Evolutionary conservation across 2,113 vertebrate species (phyloP).

Genomic region (Progne subis): DNA sequence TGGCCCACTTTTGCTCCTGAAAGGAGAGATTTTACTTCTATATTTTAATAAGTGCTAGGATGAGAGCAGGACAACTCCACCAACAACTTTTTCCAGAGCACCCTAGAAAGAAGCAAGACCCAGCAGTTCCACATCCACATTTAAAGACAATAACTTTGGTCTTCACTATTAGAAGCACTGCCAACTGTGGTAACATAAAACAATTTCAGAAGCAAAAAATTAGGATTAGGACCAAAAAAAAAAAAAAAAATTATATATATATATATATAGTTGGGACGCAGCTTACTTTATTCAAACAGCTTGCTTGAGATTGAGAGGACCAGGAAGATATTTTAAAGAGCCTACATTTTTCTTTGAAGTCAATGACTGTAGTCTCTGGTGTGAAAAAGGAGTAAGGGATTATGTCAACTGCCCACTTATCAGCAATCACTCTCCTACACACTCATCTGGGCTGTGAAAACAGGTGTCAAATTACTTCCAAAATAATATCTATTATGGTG

Average conservation of each 20-base stretch:
- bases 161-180: background rate
- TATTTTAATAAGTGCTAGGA: background rate
- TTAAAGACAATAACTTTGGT: conserved; percentile 15
- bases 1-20: background rate
- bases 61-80: background rate
- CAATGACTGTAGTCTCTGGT: background rate
- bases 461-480: background rate
- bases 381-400: conserved; percentile 11
- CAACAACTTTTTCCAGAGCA: background rate
- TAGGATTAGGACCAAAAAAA: conserved; percentile 50
- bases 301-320: background rate
- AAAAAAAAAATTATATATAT: conserved; percentile 57
- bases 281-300: conserved; percentile 58
- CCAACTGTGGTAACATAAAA: conserved; percentile 29
- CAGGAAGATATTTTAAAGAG: conserved; percentile 16
- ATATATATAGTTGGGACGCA: background rate
- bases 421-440: background rate
- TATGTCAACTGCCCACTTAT: conserved; percentile 21
- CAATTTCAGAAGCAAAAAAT: conserved; percentile 72
- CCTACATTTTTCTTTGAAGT: conserved; percentile 25
- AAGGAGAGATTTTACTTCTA: background rate
- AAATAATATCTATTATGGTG: background rate
- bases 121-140: background rate
- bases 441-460: background rate
- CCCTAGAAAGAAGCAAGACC: background rate